These are phyloP conservation scores for Cerastoderma edule DNA, from an alignment of 2,888 invertebrate species.

Conservation along the genomic window DNA sequence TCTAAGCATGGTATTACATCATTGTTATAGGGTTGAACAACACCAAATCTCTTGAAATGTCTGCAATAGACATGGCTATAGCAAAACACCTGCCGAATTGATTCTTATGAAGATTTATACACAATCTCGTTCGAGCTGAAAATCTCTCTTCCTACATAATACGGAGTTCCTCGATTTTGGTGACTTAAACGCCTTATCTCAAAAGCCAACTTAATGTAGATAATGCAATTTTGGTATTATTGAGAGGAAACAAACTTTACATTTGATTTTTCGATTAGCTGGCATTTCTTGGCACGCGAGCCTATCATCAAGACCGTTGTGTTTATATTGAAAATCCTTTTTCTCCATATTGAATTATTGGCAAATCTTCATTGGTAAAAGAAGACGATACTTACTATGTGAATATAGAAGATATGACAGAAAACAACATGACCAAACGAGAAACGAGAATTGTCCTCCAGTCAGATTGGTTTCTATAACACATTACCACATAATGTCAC, in stretches of 20 bases:
- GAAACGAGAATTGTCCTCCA: neutral
- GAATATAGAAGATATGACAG: neutral
- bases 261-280: neutral
- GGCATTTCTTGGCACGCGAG: constrained; percentile 20
- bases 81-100: no score
- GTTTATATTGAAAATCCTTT: neutral
- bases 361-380: no score
- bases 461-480: neutral
- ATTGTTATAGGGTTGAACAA: no score
- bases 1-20: no score
- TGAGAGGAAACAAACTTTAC: neutral
- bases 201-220: neutral
- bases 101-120: neutral
- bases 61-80: no score
- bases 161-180: neutral
- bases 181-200: neutral
- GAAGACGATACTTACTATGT: neutral
- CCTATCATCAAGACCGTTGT: constrained; percentile 5
- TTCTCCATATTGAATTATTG: neutral
- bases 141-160: neutral
- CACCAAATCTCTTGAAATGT: no score
- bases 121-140: no score
- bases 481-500: neutral
- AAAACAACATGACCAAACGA: neutral
- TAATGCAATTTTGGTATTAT: neutral